Conservation (phyloP, 2,888 invertebrate genomes). For the Seira ritae region DNA sequence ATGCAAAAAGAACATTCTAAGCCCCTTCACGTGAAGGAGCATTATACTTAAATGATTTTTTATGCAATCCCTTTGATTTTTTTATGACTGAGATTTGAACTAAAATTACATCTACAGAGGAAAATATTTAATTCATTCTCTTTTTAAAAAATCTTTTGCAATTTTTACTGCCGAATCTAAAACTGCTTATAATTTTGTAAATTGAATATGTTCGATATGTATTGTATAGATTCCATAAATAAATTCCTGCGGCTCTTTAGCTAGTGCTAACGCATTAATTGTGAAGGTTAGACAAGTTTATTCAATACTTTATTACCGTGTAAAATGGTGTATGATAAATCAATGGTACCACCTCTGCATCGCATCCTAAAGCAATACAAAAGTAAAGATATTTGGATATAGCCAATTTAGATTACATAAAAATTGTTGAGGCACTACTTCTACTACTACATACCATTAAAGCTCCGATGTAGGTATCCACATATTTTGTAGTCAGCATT, state of each 20-base stretch:
- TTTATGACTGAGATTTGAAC: neutral
- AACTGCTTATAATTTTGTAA: neutral
- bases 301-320: neutral
- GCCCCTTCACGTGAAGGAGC: neutral
- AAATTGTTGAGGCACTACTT: neutral
- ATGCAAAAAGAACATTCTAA: neutral
- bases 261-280: neutral
- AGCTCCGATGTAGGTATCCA: neutral
- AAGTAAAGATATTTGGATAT: neutral
- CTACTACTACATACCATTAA: neutral
- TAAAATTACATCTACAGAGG: neutral
- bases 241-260: too few relatives aligned
- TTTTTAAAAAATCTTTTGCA: neutral
- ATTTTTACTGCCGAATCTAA: slow-evolving; percentile 2
- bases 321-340: neutral
- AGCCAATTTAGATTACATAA: slow-evolving; percentile 2
- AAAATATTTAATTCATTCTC: neutral
- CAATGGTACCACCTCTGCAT: neutral
- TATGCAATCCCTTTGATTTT: neutral
- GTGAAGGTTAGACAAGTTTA: slow-evolving; percentile 16
- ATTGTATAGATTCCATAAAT: too few relatives aligned
- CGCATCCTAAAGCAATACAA: neutral
- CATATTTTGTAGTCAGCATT: neutral
- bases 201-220: neutral
- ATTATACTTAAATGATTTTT: neutral